phyloP scores from a whole-genome alignment of 2,888 invertebrate species.

The Drosophila flavopinicola region DNA sequence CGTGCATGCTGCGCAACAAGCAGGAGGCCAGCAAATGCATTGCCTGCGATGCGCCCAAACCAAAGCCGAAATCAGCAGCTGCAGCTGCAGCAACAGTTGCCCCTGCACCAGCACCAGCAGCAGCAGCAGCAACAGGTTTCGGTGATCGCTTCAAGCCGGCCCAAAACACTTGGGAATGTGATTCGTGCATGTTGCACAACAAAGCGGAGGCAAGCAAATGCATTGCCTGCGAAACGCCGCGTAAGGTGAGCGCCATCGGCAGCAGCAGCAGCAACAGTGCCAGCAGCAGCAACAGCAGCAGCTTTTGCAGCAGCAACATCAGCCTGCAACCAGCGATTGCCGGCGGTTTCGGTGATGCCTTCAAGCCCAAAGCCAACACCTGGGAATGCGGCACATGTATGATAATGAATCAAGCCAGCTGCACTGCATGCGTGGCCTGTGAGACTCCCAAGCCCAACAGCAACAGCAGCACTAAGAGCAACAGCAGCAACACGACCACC shows the following conservation, averaged over 20 bases:
- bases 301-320: conserved; percentile 15
- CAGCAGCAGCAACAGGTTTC: conserved; percentile 38
- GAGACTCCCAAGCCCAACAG: conserved; percentile 84
- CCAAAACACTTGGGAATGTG: conserved; percentile 88
- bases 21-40: conserved; percentile 85
- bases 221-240: conserved; percentile 86
- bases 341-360: conserved; percentile 82
- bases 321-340: neutral
- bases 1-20: conserved; percentile 87
- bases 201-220: conserved; percentile 84
- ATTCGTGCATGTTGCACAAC: conserved; percentile 87
- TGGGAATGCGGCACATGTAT: conserved; percentile 88
- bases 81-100: conserved; percentile 44
- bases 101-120: conserved; percentile 12
- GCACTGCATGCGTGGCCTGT: conserved; percentile 86
- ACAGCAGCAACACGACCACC: conserved; percentile 1
- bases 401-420: conserved; percentile 85
- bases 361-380: conserved; percentile 86
- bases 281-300: conserved; percentile 10
- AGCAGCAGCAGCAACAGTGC: neutral
- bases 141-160: conserved; percentile 85
- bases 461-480: conserved; percentile 27
- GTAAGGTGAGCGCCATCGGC: conserved; percentile 48
- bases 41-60: conserved; percentile 85
- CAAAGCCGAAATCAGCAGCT: conserved; percentile 17